Base-by-base conservation (phyloP, 2,888 invertebrate genomes). In the Rotaria magnacalcarata region DNA sequence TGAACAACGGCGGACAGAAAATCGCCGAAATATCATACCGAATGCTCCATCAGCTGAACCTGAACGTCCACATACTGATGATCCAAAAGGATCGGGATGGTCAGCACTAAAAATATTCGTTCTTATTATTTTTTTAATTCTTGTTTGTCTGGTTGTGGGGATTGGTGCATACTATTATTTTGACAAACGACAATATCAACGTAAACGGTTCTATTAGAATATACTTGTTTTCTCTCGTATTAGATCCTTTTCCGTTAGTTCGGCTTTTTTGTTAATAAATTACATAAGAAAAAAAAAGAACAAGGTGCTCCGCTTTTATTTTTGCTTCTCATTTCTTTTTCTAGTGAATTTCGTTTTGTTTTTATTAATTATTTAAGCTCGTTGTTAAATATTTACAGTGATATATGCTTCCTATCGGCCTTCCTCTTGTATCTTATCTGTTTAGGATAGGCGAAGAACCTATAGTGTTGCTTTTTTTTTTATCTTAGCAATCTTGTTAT, bases 21-120 rank as follows among this genome's bases (percentile, higher is more conserved):
- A 86, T 56, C 85, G 58, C 27, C 75, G 47, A 43, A 27, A 54
- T 41, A 86, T 86, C 6, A 74, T 75, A 52, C 86, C 86, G n/a
- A 80, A 75, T 43, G 74, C 85, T 43, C 74, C 54, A 21, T 34
- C 34, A 27, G 74, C 84, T 85, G 84, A 75, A 52, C 75, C 85
- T 75, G 85, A 75, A 86, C 75, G 84, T 75, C 67, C 67, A 47
- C 60, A 84, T 16, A 27, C 58, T 34, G 85, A 85, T 50, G 86
- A 85, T 56, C 47, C 52, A 50, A 85, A 50, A 41, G 58, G 75
- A 50, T 85, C 85, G 11, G 80, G 67, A 11, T 86, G 86, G 86
- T 47, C 60, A 14, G 80, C 85, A 8, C 47, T 86, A 6, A 86
- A 86, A 85, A 86, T 86, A 47, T 85, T 86, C n/a, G 80, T 86